Conservation (phyloP, 64 coral and sea anemone genomes). For the Porites australiensis region DNA sequence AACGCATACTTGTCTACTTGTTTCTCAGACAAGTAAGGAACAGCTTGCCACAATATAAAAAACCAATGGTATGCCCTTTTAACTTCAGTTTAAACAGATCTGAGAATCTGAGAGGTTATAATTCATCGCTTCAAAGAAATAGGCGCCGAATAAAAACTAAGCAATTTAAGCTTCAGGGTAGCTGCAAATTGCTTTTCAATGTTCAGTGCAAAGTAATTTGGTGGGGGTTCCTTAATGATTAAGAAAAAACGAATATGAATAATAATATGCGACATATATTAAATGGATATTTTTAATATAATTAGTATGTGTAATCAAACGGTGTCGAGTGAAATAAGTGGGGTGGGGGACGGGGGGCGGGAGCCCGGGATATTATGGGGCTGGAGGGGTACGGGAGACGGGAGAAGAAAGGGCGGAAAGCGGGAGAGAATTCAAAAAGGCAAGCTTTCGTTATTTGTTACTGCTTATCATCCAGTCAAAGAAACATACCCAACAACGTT, state of each 20-base stretch:
- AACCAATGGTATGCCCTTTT: background rate
- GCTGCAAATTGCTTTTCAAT: background rate
- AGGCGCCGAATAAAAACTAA: conserved; percentile 6
- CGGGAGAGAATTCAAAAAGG: no score
- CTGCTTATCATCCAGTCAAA: no score
- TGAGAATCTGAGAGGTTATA: background rate
- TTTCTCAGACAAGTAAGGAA: background rate
- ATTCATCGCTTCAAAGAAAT: background rate
- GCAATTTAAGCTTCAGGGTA: background rate
- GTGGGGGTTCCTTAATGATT: background rate
- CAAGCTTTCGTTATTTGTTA: no score
- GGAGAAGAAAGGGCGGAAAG: no score
- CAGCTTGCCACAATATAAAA: background rate
- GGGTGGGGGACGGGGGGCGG: no score
- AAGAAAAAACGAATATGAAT: background rate
- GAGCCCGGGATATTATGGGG: no score
- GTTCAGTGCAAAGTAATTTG: background rate
- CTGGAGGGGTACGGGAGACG: no score
- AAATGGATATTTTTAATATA: no score
- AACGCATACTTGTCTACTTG: background rate
- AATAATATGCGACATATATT: no score
- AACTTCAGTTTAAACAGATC: background rate
- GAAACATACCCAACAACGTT: no score
- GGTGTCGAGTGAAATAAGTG: no score
- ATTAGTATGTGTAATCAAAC: no score